Evolutionary conservation across 2,797 vertebrate genomes (phyloP).

Genomic region (Amblyopsis hoosieri): DNA sequence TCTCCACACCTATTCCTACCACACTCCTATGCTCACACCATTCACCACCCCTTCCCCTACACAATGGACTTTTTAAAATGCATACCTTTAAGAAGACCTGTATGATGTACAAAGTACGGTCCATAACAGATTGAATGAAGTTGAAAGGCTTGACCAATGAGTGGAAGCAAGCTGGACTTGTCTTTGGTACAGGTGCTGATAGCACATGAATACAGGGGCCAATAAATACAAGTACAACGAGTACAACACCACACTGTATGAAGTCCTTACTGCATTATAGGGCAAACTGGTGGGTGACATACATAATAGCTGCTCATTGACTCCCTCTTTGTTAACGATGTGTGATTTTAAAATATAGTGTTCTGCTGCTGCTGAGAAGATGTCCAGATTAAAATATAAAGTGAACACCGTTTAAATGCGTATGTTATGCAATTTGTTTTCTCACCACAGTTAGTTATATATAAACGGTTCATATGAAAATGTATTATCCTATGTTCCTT

Average conservation of each 20-base stretch:
- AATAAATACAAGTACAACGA: background rate
- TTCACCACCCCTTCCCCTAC: too few species aligned
- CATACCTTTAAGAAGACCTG: constrained; percentile 10
- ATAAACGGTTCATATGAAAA: constrained; percentile 20
- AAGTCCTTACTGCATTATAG: constrained; percentile 32
- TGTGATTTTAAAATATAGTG: constrained; percentile 77
- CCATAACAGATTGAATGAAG: constrained; percentile 25
- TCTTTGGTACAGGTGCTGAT: constrained; percentile 50
- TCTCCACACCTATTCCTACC: too few species aligned
- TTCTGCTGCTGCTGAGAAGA: constrained; percentile 81
- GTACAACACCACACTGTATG: constrained; percentile 23
- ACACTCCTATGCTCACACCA: too few species aligned
- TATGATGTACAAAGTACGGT: constrained; percentile 24
- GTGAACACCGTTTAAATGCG: constrained; percentile 41
- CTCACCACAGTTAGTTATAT: constrained; percentile 17
- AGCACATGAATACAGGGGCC: constrained; percentile 31
- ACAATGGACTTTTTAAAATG: too few species aligned
- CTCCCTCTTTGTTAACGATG: constrained; percentile 36
- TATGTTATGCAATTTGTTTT: constrained; percentile 35
- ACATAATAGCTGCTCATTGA: constrained; percentile 57
- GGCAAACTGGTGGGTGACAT: constrained; percentile 27
- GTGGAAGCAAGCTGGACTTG: constrained; percentile 97
- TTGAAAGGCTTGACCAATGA: constrained; percentile 82
- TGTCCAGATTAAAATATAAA: constrained; percentile 55
- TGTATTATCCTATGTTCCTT: background rate